Evolutionary conservation across 2,113 vertebrate species (phyloP), one percentile per base, ranked within the genome.

Genomic region (Rafetus swinhoei): DNA sequence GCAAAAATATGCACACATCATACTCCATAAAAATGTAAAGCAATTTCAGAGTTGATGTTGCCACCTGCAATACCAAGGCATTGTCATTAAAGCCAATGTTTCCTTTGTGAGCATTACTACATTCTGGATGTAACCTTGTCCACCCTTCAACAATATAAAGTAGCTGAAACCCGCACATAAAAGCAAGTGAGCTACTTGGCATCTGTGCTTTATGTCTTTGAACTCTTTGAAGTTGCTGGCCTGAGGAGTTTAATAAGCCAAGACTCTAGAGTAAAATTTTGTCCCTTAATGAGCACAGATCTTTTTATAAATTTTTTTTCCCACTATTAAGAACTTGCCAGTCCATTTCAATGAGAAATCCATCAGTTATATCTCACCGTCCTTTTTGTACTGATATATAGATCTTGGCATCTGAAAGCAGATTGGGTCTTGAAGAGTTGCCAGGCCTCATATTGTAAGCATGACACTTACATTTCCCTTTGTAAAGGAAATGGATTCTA

Each of bases 21-120:
- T 21, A 57, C 19, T 79, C 74, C 87, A 83, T 59, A 84, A 91
- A 85, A 90, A 24, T 9, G 54, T 21, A 39, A 53, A 55, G 24
- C 53, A 59, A 5, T 90, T 95, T 89, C 77, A 82, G 15, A 2
- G 87, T 39, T 77, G 82, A 81, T 65, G 84, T 32, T 9, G 0
- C 29, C 89, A 74, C 54, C 56, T 93, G 62, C 1, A 57, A 50
- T 81, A 89, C 65, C 85, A 90, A 95, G 81, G 50, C 72, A 81
- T 6, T 76, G 9, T 86, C 81, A 57, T 91, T 95, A 95, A 90
- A 94, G 77, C 54, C 35, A 76, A 8, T 7, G 27, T 81, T 90
- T 89, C 54, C 21, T 27, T 2, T 55, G 50, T 5, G 11, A n/a
- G 72, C 59, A 9, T 81, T 90, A 85, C 7, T 92, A 60, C 6